Evolutionary conservation across 2,888 invertebrate genomes (phyloP), one percentile per base, ranked within the genome.

Genomic region (Melanargia galathea): DNA sequence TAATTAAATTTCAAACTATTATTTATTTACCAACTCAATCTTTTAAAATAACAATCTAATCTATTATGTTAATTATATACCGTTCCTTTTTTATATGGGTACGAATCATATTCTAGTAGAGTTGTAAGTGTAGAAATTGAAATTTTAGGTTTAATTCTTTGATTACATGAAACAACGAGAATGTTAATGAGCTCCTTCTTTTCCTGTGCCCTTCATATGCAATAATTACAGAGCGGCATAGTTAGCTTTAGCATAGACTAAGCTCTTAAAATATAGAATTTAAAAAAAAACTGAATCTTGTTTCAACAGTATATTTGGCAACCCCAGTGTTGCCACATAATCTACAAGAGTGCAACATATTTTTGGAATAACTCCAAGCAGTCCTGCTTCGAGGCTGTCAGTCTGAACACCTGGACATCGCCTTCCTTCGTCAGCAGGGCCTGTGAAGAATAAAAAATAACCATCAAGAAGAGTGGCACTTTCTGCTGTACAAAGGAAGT

Each of bases 71-170:
- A 54, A 61, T 26, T 61, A 54, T 61, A 54, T 35, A 61, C 61
- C 30, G 48, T 62, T 48, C 49, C 55, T 56, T 56, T 46, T 55
- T 59, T 63, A 54, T 59, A 60, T 63, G 46, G 48, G 60, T 60
- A 63, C 63, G 38, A 63, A 60, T 63, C 63, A 49, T 35, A 63
- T 60, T 63, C 48, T 26, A 60, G 48, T 63, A 55, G 63, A 63
- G 49, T 43, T 63, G 60, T 63, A 63, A 60, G 60, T 63, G 55
- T 60, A 63, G 38, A 63, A 60, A 63, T 48, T 63, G 49, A 60
- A 63, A 63, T 63, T 63, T 63, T 63, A 60, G 59, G 60, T 56
- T 60, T 60, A 63, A 60, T 60, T 56, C 63, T 64, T 55, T 64
- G 60, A 64, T 64, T 60, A 58, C 60, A 51, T 56, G 60, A 64